Conservation (phyloP, 1,140 invertebrate genomes). For the Daktulosphaira vitifoliae region DNA sequence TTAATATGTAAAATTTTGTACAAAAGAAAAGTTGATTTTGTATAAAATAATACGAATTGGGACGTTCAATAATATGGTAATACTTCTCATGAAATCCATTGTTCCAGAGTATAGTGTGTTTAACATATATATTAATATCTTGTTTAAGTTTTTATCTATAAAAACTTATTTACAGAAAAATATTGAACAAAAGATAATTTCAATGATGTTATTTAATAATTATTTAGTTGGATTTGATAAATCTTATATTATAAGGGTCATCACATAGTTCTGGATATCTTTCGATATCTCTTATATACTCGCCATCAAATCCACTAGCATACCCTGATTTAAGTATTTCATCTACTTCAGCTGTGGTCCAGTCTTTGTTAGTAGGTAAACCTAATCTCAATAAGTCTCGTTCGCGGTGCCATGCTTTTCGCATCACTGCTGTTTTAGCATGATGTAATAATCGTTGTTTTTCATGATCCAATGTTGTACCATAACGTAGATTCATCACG, state of each 20-base stretch:
- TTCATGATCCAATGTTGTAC: constrained; percentile 79
- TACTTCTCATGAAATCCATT: too few relatives aligned
- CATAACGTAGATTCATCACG: constrained; percentile 76
- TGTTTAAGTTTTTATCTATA: too few relatives aligned
- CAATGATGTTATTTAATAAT: too few relatives aligned
- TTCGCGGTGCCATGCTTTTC: constrained; percentile 87
- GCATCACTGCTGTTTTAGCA: constrained; percentile 70
- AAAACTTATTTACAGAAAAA: too few relatives aligned
- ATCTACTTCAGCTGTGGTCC: constrained; percentile 65
- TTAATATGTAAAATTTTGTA: too few relatives aligned
- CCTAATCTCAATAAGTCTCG: constrained; percentile 71
- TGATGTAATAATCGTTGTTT: constrained; percentile 78
- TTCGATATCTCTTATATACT: constrained; percentile 82
- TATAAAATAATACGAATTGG: too few relatives aligned
- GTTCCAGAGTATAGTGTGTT: too few relatives aligned
- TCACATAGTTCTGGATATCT: constrained; percentile 85
- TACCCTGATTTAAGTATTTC: constrained; percentile 76
- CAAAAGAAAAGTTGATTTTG: too few relatives aligned
- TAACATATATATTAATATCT: too few relatives aligned
- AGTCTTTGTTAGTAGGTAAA: constrained; percentile 59
- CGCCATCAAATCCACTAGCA: constrained; percentile 74
- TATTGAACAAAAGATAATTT: too few relatives aligned
- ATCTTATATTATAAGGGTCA: constrained; percentile 88
- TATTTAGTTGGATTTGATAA: constrained; percentile 56
- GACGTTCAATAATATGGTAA: too few relatives aligned